Percentiles rank a stretch among this genome's conserved stretches.
These are phyloP conservation scores for Eleutherodactylus coqui DNA, from an alignment of 2,797 vertebrate genomes.

Conservation along the genomic window DNA sequence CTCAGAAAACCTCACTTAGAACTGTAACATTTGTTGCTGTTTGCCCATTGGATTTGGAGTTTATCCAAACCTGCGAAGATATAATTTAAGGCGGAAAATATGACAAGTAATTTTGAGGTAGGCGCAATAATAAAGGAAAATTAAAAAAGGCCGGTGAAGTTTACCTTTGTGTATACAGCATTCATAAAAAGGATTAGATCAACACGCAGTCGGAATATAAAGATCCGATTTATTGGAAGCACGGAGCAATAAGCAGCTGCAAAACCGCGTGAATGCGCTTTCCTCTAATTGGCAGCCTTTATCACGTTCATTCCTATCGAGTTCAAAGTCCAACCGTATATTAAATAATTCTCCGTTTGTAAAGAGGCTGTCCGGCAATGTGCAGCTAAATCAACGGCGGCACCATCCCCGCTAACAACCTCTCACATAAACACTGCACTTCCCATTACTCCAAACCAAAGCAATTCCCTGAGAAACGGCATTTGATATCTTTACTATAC, in stretches of 20 bases:
- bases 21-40: too few species aligned
- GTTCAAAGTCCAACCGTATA: background rate
- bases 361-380: too few species aligned
- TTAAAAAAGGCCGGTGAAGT: too few species aligned
- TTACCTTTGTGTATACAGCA: too few species aligned
- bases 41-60: too few species aligned
- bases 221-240: too few species aligned
- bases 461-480: conserved; percentile 22
- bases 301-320: background rate
- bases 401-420: background rate
- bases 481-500: conserved; percentile 42
- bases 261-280: background rate
- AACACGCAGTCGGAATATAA: background rate
- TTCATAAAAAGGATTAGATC: too few species aligned
- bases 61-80: too few species aligned
- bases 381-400: background rate
- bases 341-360: background rate
- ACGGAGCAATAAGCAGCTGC: conserved; percentile 4
- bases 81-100: too few species aligned
- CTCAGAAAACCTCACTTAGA: too few species aligned
- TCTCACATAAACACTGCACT: background rate
- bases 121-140: too few species aligned
- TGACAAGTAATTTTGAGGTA: too few species aligned
- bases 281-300: background rate
- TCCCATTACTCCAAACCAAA: conserved; percentile 17